Evolutionary conservation across 2,113 vertebrate species (phyloP), one percentile per base, ranked within the genome.

Genomic region (Apodemus speciosus): DNA sequence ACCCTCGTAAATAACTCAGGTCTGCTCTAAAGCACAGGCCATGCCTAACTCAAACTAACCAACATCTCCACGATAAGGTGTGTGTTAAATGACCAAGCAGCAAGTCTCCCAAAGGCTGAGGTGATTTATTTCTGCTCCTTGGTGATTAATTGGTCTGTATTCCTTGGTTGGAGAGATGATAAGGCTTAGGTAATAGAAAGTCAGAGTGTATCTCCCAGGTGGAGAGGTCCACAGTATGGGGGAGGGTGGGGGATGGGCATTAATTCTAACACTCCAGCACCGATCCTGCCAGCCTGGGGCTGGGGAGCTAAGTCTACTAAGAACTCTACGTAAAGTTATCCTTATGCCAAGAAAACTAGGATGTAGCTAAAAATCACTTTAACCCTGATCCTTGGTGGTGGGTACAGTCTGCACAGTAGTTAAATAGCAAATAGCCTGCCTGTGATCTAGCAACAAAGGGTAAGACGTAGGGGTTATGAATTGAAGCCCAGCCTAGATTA

Each of bases 91-190:
- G 3, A 72, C 84, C 64, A 18, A 71, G 80, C 6, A 83, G 9
- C 13, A n/a, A 90, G 58, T 71, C 66, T 43, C 56, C 83, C 69
- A 43, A 75, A 80, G 60, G 15, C 32, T 11, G 40, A 93, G 30
- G n/a, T 35, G 3, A 90, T 90, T 72, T 20, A 88, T 93, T 96
- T 95, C 85, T 93, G 56, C 49, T 86, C 60, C 71, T 32, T 71
- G 79, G 69, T 86, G 88, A 95, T 92, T 90, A 71, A 85, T 38
- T 83, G 77, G 56, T 80, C 72, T 72, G 53, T 68, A 66, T 93
- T 85, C 40, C 60, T 83, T 85, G 20, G 8, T 58, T n/a, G 30
- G 86, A 80, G 75, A 94, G 84, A 89, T 16, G 71, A 72, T 92
- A 71, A 93, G 85, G 79, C 43, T 71, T 69, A n/a, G 58, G 53